Percentiles rank a stretch among this genome's conserved stretches.
Conservation (phyloP, 2,797 vertebrate species). For the Anguilla marmorata region DNA sequence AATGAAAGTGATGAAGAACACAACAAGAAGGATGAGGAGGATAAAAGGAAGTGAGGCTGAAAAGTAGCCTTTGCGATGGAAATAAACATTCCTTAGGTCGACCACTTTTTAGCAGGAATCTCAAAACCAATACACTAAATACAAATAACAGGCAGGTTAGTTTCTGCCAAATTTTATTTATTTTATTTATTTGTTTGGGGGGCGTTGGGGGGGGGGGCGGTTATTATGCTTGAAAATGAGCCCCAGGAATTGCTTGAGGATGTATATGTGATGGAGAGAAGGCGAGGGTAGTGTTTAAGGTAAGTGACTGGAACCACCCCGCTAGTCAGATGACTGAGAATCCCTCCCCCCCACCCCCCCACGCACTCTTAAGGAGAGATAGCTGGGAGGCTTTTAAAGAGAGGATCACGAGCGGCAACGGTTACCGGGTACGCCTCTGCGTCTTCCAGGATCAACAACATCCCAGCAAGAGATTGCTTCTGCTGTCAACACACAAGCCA, state of each 20-base stretch:
- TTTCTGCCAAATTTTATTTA: not conserved
- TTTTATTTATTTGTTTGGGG: not conserved
- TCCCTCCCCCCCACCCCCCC: too few species aligned
- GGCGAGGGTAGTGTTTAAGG: not conserved
- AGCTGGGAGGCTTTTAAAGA: too few species aligned
- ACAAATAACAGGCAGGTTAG: not conserved
- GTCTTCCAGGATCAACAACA: too few species aligned
- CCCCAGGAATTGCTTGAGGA: not conserved
- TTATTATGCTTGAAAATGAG: not conserved
- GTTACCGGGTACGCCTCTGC: too few species aligned
- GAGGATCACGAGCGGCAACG: too few species aligned
- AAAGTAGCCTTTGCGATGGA: not conserved
- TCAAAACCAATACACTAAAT: not conserved
- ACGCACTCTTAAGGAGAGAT: too few species aligned
- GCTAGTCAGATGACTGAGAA: not conserved
- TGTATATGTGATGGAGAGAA: not conserved
- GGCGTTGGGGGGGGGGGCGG: too few species aligned
- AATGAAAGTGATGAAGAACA: not conserved
- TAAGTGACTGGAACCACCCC: not conserved
- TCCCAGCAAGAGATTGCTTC: not conserved
- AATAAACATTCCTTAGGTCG: not conserved
- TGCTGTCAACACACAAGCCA: not conserved
- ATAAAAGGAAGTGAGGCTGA: not conserved
- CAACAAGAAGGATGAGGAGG: not conserved
- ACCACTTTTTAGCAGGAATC: not conserved